phyloP scores from a whole-genome alignment of 2,797 vertebrate species.

The Picus viridis region DNA sequence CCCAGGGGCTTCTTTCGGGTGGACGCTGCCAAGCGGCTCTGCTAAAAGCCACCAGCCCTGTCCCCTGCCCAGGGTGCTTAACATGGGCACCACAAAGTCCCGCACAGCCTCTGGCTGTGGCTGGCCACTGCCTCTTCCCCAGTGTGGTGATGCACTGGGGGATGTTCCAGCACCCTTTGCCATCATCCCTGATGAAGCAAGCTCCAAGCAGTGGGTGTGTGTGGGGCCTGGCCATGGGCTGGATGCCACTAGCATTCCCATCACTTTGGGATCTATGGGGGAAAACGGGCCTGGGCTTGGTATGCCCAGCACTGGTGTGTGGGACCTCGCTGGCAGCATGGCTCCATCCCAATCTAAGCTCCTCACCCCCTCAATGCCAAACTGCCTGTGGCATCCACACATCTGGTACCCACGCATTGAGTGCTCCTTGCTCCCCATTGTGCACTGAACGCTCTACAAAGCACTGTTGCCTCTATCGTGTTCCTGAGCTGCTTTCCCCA shows the following conservation, averaged over 20 bases:
- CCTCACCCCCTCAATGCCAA: not conserved
- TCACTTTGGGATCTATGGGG: not conserved
- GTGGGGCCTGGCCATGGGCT: not conserved
- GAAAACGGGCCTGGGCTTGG: fast-evolving
- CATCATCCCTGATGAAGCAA: too few relatives aligned
- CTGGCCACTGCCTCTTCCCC: not conserved
- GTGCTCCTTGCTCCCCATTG: fast-evolving
- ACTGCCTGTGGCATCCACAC: fast-evolving
- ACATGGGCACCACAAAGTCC: fast-evolving
- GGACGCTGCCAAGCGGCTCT: not conserved
- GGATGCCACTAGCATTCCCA: not conserved
- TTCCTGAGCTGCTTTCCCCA: not conserved
- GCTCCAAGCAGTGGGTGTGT: not conserved
- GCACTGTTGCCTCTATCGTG: not conserved
- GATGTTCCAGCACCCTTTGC: not conserved
- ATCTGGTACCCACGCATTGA: not conserved
- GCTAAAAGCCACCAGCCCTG: not conserved
- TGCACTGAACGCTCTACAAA: not conserved
- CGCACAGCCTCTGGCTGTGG: not conserved
- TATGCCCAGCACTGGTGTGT: fast-evolving
- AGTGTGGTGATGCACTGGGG: not conserved
- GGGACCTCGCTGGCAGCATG: not conserved
- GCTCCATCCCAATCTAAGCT: not conserved
- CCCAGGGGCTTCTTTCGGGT: not conserved
- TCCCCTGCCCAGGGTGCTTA: not conserved